phyloP scores from a whole-genome alignment of 2,797 vertebrate species.

The Myiotriccus ornatus region DNA sequence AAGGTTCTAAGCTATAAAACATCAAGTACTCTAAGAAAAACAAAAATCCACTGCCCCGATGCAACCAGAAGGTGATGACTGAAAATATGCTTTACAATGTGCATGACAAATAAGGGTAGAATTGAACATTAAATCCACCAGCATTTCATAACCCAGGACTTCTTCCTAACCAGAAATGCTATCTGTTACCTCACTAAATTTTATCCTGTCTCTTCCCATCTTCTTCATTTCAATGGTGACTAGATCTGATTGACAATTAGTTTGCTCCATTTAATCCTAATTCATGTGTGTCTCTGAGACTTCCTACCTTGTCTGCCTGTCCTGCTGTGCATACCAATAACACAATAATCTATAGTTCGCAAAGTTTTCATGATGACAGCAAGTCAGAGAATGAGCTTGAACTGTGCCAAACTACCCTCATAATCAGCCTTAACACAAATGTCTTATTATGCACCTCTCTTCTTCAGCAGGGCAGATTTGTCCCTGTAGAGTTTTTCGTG shows the following conservation, averaged over 20 bases:
- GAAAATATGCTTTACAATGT: neutral
- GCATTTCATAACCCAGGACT: neutral
- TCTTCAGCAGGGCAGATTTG: neutral
- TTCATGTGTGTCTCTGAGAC: slow-evolving; percentile 5
- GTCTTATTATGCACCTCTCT: neutral
- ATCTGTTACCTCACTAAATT: neutral
- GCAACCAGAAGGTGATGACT: neutral
- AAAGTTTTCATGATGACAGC: neutral
- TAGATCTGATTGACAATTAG: slow-evolving; percentile 39
- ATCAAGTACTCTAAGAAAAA: neutral
- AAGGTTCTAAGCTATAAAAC: neutral
- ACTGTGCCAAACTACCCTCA: neutral
- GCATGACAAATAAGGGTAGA: neutral
- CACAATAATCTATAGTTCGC: neutral
- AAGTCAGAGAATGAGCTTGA: neutral
- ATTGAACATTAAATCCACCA: slow-evolving; percentile 4
- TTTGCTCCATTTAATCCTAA: slow-evolving; percentile 57
- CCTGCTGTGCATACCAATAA: neutral
- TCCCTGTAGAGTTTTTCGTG: neutral
- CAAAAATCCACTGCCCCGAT: neutral
- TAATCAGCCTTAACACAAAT: neutral
- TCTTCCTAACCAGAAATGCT: slow-evolving; percentile 15
- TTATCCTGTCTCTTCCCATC: slow-evolving; percentile 50
- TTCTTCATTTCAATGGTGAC: neutral
- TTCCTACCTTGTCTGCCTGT: slow-evolving; percentile 3